Conservation (phyloP, 2,113 vertebrate species). For the Neotoma lepida region DNA sequence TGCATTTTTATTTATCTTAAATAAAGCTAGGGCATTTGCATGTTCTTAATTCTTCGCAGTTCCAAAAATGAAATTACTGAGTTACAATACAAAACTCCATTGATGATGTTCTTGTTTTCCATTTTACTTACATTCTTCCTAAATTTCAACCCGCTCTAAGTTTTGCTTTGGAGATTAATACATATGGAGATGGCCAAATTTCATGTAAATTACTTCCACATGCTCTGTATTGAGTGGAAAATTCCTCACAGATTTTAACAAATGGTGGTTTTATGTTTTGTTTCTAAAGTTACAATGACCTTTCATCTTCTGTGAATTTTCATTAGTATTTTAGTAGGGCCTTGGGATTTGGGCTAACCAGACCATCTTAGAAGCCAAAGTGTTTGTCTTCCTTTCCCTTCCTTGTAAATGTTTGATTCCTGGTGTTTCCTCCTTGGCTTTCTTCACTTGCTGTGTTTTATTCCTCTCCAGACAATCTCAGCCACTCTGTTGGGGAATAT, state of each 20-base stretch:
- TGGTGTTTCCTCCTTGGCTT: neutral
- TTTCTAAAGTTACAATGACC: neutral
- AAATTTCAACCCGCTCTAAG: slow-evolving; percentile 13
- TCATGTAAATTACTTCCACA: slow-evolving; percentile 36
- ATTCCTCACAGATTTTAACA: slow-evolving; percentile 12
- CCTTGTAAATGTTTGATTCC: neutral
- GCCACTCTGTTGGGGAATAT: neutral
- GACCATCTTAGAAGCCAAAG: neutral
- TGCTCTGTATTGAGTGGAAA: slow-evolving; percentile 42
- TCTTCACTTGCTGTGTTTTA: neutral
- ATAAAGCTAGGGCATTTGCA: neutral
- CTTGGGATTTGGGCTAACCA: slow-evolving; percentile 5
- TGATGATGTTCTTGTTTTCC: neutral
- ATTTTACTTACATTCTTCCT: neutral
- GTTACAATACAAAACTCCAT: neutral
- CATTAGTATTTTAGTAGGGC: neutral
- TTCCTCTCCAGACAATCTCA: neutral
- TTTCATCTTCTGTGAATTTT: slow-evolving; percentile 39
- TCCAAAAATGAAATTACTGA: neutral
- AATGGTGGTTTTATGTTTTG: neutral
- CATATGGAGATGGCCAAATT: neutral
- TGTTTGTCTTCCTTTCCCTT: neutral
- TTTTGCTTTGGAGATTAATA: neutral
- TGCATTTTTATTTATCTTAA: neutral
- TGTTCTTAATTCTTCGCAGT: neutral